Evolutionary conservation across 2,113 vertebrate genomes (phyloP), one percentile per base, ranked within the genome.

Genomic region (Pygoscelis adeliae): DNA sequence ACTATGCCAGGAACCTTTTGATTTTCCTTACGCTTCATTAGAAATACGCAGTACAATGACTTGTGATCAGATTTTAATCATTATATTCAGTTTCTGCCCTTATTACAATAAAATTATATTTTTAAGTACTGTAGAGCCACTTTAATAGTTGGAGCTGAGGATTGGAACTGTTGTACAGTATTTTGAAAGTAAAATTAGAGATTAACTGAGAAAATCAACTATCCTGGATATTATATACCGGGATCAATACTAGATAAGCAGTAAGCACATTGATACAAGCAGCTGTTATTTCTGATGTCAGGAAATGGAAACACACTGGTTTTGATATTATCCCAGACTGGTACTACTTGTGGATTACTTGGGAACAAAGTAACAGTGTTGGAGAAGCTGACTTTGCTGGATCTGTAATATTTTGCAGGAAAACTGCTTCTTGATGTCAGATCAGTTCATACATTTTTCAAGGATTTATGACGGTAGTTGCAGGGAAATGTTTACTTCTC

Each of bases 341-440:
- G 19, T 71, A 84, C n/a, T 92, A 87, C 49, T 83, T 84, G 32
- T 73, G 46, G 46, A 47, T 93, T 92, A 56, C 36, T 69, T 83
- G 29, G 42, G 61, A 88, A 85, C 42, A 84, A 93, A 83, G 32
- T 69, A 73, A 49, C 49, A 42, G 29, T 42, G 6, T 40, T 83
- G 59, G 47, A 93, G 86, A 85, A 94, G 77, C 94, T 96, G 95
- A 89, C 66, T 87, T 93, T 91, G 70, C 81, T 96, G 70, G 46
- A 87, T 96, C 46, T 50, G 66, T 91, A 93, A 72, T 87, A 73
- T 77, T 82, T 95, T 95, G 46, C 78, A 87, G 70, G 58, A 80
- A 84, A 94, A 82, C 83, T 76, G 61, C 56, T 87, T 93, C 52
- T 72, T 91, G 34, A 22, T 91, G 77, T 96, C 81, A 85, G 87